Evolutionary conservation across 2,888 invertebrate genomes (phyloP).

Genomic region (Rhopalosiphum nymphaeae): DNA sequence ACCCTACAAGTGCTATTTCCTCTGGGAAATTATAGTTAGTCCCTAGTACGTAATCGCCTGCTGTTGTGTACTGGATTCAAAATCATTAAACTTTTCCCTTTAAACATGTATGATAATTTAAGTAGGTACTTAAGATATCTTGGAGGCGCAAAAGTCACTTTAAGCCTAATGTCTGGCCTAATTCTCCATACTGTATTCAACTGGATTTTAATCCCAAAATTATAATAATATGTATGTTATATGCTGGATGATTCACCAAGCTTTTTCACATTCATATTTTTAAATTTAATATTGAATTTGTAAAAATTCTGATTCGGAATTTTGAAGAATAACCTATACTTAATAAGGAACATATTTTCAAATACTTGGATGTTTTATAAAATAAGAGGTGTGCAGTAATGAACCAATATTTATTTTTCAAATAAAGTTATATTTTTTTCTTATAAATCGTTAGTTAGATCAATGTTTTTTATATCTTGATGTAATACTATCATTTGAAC

Average conservation of each 20-base stretch:
- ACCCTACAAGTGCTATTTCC: neutral
- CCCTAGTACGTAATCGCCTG: neutral
- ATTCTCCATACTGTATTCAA: neutral
- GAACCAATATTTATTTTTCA: neutral
- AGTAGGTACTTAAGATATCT: constrained; percentile 3
- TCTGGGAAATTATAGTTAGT: neutral
- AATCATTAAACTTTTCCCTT: constrained; percentile 23
- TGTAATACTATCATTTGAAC: neutral
- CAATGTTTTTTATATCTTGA: neutral
- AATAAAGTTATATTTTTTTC: neutral
- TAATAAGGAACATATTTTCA: neutral
- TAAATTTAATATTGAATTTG: neutral
- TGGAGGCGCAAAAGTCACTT: constrained; percentile 27
- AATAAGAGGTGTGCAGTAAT: neutral
- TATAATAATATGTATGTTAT: neutral
- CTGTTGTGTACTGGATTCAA: neutral
- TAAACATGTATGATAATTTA: constrained; percentile 37
- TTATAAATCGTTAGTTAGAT: neutral
- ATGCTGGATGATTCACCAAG: neutral
- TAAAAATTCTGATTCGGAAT: neutral
- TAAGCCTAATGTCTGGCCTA: neutral
- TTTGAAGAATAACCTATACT: neutral
- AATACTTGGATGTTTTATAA: neutral
- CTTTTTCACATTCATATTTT: neutral
- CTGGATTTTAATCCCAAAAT: neutral